A percentile compares a stretch with the other conserved stretches of the same genome.
phyloP scores from a whole-genome alignment of 1,140 invertebrate genomes.

The Drosophila nannoptera region DNA sequence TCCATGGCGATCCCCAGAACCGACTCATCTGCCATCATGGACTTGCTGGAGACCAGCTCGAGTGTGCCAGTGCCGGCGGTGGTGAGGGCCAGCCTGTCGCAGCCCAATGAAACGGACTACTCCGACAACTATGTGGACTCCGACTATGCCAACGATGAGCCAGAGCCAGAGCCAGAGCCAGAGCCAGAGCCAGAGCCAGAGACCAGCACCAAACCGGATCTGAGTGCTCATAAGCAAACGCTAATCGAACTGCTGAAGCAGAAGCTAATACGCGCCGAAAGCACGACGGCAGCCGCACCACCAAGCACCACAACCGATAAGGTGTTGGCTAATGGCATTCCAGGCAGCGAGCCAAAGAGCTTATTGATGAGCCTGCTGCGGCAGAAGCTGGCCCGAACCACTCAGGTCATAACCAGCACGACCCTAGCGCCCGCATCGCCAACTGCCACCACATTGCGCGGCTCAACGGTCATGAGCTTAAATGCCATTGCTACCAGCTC shows the following conservation, averaged over 20 bases:
- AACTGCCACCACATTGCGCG: slow-evolving; percentile 3
- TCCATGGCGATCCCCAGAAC: no score
- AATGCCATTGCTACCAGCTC: slow-evolving; percentile 10
- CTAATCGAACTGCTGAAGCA: slow-evolving; percentile 26
- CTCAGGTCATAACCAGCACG: not conserved
- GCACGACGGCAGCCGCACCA: not conserved
- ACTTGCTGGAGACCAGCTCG: slow-evolving; percentile 35
- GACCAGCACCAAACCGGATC: not conserved
- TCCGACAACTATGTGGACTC: slow-evolving; percentile 37
- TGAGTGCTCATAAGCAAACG: slow-evolving; percentile 30
- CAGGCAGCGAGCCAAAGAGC: slow-evolving; percentile 4
- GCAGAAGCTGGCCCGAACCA: slow-evolving; percentile 26
- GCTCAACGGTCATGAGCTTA: not conserved
- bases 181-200: slow-evolving; percentile 5
- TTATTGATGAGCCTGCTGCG: slow-evolving; percentile 32
- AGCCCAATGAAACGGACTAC: slow-evolving; percentile 35
- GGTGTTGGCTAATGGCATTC: not conserved
- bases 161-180: slow-evolving; percentile 8
- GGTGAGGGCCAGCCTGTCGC: slow-evolving; percentile 16
- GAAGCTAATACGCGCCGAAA: slow-evolving; percentile 1
- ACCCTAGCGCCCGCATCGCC: slow-evolving; percentile 7
- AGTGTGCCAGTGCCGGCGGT: slow-evolving; percentile 23
- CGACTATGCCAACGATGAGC: slow-evolving; percentile 59
- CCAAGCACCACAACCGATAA: not conserved
- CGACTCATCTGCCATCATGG: not conserved